These are phyloP conservation scores for Manis javanica DNA, from an alignment of 2,797 vertebrate species.

Conservation along the genomic window DNA sequence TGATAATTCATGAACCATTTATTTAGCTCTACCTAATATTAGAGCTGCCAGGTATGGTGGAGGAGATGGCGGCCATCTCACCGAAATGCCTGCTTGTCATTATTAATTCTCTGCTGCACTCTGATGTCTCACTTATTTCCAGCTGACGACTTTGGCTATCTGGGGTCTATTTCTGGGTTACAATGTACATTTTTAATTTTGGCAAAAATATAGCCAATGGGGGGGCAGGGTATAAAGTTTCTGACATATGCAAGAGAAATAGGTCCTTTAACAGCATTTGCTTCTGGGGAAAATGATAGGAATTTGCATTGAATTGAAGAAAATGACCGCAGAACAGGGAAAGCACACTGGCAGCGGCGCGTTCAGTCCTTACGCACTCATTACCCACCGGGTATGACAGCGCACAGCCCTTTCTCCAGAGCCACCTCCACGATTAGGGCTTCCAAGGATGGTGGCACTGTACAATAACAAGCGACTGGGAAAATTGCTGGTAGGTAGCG, in stretches of 20 bases:
- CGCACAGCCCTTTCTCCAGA: neutral
- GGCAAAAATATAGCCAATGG: conserved; percentile 19
- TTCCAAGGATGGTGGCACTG: neutral
- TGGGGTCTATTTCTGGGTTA: neutral
- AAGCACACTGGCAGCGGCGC: conserved; percentile 26
- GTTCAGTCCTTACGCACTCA: conserved; percentile 5
- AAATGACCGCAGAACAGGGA: conserved; percentile 62
- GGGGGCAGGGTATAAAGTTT: neutral
- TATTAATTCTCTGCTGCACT: neutral
- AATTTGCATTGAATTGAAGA: conserved; percentile 72
- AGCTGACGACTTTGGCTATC: neutral
- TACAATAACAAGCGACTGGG: conserved; percentile 58
- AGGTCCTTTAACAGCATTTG: conserved; percentile 63
- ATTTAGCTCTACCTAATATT: neutral
- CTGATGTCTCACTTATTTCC: neutral
- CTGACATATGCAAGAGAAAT: conserved; percentile 51
- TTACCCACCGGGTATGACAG: conserved; percentile 43
- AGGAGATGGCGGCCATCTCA: neutral
- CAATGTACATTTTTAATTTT: conserved; percentile 12
- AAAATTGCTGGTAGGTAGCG: conserved; percentile 59
- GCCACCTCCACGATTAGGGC: conserved; percentile 55
- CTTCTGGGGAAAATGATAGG: conserved; percentile 66
- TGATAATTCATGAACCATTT: neutral
- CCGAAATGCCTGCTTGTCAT: neutral
- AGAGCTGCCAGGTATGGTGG: neutral